Evolutionary conservation across 2,888 invertebrate genomes (phyloP).

Genomic region (Apodemia duryi): DNA sequence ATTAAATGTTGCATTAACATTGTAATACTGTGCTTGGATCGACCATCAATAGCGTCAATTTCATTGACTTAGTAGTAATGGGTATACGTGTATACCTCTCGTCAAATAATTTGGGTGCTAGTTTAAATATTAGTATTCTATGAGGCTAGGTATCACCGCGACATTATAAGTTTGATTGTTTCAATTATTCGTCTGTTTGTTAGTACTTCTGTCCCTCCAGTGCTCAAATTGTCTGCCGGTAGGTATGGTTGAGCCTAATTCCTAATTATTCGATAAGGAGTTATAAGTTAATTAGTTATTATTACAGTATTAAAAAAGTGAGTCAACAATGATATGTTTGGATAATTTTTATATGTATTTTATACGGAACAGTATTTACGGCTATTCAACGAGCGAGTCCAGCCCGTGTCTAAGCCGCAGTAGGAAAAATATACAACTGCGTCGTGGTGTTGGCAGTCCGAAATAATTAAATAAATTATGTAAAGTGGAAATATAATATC

Average conservation of each 20-base stretch:
- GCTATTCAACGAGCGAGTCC: background rate
- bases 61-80: background rate
- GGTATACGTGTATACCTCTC: background rate
- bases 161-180: background rate
- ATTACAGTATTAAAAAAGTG: background rate
- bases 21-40: too few relatives aligned
- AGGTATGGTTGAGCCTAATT: background rate
- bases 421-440: too few relatives aligned
- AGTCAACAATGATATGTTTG: background rate
- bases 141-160: background rate
- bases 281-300: conserved; percentile 1
- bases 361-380: background rate
- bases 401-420: too few relatives aligned
- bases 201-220: conserved; percentile 13
- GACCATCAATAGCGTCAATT: too few relatives aligned
- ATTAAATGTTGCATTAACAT: too few relatives aligned
- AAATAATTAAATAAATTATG: too few relatives aligned
- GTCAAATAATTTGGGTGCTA: background rate
- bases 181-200: background rate
- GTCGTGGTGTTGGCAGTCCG: too few relatives aligned
- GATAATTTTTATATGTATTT: background rate
- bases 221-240: background rate
- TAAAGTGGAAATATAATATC: too few relatives aligned
- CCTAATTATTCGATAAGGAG: background rate
- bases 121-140: background rate